Base-by-base conservation (phyloP, 23 tunicate species). In the Trididemnum clinides region DNA sequence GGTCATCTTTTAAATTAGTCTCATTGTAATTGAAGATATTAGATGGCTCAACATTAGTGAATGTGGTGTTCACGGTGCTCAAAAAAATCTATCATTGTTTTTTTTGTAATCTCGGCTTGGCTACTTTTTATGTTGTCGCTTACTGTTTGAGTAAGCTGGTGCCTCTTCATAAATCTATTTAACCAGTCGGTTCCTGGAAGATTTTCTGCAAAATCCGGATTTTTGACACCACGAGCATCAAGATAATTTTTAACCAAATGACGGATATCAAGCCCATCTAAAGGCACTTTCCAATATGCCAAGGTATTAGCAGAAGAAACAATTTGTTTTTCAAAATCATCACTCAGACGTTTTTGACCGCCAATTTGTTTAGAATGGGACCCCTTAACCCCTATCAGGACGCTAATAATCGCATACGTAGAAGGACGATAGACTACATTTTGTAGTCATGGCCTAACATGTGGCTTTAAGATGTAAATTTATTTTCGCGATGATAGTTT, bases 81-180 rank as follows among this genome's bases (percentile, higher is more conserved):
- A 32, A 69, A 69, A 69, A 5, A 69, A 4, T 27, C 22, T 34
- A 5, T 29, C 6, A 69, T 30, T 69, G 75, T 69, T 29, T 69
- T 23, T 12, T 20, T 23, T n/a, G n/a, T 18, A 20, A 62, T 6
- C n/a, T 12, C 69, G 6, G 25, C 23, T 6, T 21, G 15, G 66
- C 71, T 31, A 22, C 70, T 57, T 73, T 73, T 73, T 3, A 73
- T 57, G 10, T 73, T 73, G 80, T 73, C 80, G n/a, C 57, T 73
- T 2, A 36, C 22, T 73, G 27, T 73, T 73, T 78, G 22, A 1
- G 83, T 78, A 3, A 78, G 66, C 23, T 78, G 23, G 28, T 78
- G 66, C 39, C 66, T 27, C 65, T 78, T 27, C 22, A 78, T 38
- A 26, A 78, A 78, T 28, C 37, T 12, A 30, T 51, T n/a, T 28